Percentiles rank a stretch among this genome's conserved stretches.
Conservation (phyloP, 2,797 vertebrate genomes). For the Petrocephalus schoutedeni region DNA sequence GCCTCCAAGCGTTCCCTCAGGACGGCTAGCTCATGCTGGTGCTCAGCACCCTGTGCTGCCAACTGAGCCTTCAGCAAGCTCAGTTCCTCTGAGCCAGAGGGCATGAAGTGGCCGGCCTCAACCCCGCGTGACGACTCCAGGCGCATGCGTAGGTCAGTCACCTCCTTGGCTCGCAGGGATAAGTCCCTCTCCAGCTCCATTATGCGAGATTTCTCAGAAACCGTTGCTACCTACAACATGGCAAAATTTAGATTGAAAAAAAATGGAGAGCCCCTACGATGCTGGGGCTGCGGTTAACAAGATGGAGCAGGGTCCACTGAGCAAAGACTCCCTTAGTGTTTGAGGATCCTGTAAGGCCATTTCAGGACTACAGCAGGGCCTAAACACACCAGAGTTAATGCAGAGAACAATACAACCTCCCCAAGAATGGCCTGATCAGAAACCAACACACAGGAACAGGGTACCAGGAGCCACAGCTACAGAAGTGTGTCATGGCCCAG, state of each 20-base stretch:
- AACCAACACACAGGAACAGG: neutral
- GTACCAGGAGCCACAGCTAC: neutral
- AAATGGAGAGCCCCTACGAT: neutral
- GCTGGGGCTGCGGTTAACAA: neutral
- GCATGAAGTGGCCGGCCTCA: constrained; percentile 52
- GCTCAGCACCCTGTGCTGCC: constrained; percentile 59
- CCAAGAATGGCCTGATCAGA: constrained; percentile 14
- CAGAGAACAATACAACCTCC: neutral
- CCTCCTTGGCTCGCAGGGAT: constrained; percentile 73
- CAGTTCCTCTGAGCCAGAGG: constrained; percentile 80
- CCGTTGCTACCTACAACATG: constrained; percentile 81
- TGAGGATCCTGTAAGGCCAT: constrained; percentile 11
- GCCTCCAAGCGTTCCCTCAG: constrained; percentile 67
- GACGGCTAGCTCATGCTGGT: constrained; percentile 62
- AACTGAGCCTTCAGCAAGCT: constrained; percentile 76
- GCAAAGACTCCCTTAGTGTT: neutral
- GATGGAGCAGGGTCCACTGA: neutral
- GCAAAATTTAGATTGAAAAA: neutral
- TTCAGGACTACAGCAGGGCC: constrained; percentile 21
- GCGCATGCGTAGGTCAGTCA: constrained; percentile 75
- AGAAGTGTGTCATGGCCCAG: neutral
- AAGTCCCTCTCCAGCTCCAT: constrained; percentile 94
- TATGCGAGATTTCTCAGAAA: constrained; percentile 93
- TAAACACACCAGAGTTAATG: neutral
- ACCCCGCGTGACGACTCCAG: constrained; percentile 69